These are phyloP conservation scores for Rhopalosiphum padi DNA, from an alignment of 1,140 invertebrate species.

Conservation along the genomic window DNA sequence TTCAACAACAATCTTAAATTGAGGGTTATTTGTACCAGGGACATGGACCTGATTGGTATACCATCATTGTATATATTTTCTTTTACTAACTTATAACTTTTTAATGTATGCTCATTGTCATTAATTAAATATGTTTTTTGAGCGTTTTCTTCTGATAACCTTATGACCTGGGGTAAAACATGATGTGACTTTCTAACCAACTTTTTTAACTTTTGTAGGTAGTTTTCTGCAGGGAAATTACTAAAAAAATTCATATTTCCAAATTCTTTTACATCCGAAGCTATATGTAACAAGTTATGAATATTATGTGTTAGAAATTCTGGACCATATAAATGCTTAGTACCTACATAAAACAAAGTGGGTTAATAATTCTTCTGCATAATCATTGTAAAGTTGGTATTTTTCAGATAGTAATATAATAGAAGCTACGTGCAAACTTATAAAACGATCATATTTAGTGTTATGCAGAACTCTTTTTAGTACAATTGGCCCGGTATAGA, in stretches of 20 bases:
- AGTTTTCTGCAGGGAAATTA: background rate
- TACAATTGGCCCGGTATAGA: too few species aligned
- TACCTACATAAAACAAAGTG: too few species aligned
- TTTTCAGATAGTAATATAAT: too few species aligned
- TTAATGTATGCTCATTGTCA: background rate
- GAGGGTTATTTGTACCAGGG: background rate
- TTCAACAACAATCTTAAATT: background rate
- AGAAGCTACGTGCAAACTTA: too few species aligned
- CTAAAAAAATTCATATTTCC: constrained; percentile 8
- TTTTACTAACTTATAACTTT: background rate
- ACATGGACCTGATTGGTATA: too few species aligned
- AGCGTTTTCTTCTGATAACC: background rate
- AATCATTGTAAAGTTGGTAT: too few species aligned
- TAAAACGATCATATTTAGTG: too few species aligned
- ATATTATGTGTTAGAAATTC: too few species aligned
- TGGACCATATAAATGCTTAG: too few species aligned
- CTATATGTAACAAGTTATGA: too few species aligned
- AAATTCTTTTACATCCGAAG: background rate
- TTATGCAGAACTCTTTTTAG: too few species aligned
- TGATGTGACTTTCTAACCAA: background rate
- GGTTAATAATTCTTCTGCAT: too few species aligned
- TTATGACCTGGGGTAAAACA: background rate
- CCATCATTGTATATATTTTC: background rate
- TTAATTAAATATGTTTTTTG: background rate
- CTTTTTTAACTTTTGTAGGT: background rate